Evolutionary conservation across 2,113 vertebrate species (phyloP).

Genomic region (Clarias gariepinus): DNA sequence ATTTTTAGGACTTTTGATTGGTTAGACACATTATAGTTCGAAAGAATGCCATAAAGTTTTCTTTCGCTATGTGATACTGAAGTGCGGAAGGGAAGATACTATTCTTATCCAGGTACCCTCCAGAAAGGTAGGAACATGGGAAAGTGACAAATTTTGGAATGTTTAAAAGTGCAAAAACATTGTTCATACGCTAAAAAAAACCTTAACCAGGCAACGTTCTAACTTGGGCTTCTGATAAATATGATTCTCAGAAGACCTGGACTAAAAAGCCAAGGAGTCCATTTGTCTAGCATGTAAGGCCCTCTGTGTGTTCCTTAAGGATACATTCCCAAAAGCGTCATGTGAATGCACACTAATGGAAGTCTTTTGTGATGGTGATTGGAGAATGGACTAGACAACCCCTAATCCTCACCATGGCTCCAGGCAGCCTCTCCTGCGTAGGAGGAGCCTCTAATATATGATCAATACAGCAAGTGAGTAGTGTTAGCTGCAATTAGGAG

Average conservation of each 20-base stretch:
- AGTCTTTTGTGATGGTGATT: conserved; percentile 37
- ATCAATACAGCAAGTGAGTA: conserved; percentile 65
- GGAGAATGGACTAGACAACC: conserved; percentile 49
- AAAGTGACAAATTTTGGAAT: not conserved
- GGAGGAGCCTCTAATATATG: conserved; percentile 57
- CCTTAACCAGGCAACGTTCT: not conserved
- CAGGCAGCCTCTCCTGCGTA: conserved; percentile 25
- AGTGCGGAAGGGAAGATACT: not conserved
- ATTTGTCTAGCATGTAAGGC: conserved; percentile 29
- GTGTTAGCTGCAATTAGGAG: conserved; percentile 70
- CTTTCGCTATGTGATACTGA: not conserved
- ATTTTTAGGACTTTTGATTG: conserved; percentile 33
- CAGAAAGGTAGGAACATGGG: not conserved
- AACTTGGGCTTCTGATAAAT: conserved; percentile 8
- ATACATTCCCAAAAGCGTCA: conserved; percentile 41
- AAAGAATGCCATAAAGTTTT: conserved; percentile 13
- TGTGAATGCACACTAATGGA: conserved; percentile 48
- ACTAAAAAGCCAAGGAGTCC: conserved; percentile 35
- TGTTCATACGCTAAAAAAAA: not conserved
- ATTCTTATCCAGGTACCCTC: not conserved
- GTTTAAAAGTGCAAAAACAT: not conserved
- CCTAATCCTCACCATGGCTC: conserved; percentile 41
- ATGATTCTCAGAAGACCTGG: conserved; percentile 34
- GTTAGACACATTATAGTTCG: conserved; percentile 21
- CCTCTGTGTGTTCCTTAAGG: conserved; percentile 40